Percentiles rank a stretch among this genome's conserved stretches.
Evolutionary conservation across 2,113 vertebrate genomes (phyloP).

Genomic region (Osmerus eperlanus): DNA sequence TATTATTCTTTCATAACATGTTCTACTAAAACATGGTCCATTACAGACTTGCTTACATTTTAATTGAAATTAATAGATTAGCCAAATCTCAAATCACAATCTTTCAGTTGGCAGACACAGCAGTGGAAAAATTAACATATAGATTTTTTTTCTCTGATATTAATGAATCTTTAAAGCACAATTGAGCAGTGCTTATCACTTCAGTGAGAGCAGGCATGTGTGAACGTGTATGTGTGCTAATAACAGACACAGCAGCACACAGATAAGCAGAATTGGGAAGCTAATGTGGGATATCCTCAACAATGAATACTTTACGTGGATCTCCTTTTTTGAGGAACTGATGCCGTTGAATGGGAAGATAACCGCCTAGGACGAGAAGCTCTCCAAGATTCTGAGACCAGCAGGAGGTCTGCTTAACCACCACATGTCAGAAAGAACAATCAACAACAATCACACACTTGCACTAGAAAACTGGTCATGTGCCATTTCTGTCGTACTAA

Average conservation of each 20-base stretch:
- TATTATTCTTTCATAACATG: slow-evolving; percentile 1
- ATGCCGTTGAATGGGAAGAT: no score
- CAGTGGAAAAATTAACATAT: slow-evolving; percentile 28
- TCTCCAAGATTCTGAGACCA: no score
- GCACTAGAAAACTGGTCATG: no score
- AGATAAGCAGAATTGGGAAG: slow-evolving; percentile 27
- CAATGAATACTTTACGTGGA: slow-evolving; percentile 72
- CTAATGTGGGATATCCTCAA: slow-evolving; percentile 34
- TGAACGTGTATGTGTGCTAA: slow-evolving; percentile 21
- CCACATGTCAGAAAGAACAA: no score
- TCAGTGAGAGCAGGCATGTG: background rate
- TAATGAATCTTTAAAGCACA: slow-evolving; percentile 29
- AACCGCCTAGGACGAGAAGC: no score
- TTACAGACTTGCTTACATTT: slow-evolving; percentile 12
- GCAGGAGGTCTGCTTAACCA: no score
- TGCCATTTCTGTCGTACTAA: no score
- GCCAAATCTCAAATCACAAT: slow-evolving; percentile 20
- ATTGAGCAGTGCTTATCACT: slow-evolving; percentile 35
- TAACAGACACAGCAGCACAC: slow-evolving; percentile 4
- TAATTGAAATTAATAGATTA: slow-evolving; percentile 39
- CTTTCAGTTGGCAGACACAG: slow-evolving; percentile 17
- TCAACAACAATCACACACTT: no score
- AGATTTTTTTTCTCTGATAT: slow-evolving; percentile 17
- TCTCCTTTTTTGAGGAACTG: slow-evolving; percentile 65
- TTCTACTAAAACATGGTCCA: background rate